Conservation (phyloP, 2,888 invertebrate species). For the Tyria jacobaeae region DNA sequence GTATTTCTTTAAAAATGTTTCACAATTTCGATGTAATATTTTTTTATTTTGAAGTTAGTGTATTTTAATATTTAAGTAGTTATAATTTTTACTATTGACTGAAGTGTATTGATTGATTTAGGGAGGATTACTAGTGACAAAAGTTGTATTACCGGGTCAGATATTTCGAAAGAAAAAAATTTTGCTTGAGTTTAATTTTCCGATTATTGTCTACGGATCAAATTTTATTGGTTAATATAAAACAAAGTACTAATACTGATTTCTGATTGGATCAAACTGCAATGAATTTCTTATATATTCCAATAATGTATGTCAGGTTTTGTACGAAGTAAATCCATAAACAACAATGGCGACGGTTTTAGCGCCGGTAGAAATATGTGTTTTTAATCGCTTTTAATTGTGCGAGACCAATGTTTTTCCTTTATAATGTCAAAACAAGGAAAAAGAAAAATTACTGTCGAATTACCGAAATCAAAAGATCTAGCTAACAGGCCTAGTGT, state of each 20-base stretch:
- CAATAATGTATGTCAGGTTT: neutral
- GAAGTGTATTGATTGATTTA: neutral
- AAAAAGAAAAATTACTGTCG: slow-evolving; percentile 92
- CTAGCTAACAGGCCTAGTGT: slow-evolving; percentile 91
- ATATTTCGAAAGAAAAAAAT: neutral
- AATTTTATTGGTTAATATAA: neutral
- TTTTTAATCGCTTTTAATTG: slow-evolving; percentile 58
- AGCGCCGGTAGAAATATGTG: slow-evolving; percentile 55
- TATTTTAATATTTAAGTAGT: too few relatives aligned
- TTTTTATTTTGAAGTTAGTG: too few relatives aligned
- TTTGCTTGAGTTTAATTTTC: neutral
- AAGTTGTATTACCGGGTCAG: neutral
- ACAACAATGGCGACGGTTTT: slow-evolving; percentile 59
- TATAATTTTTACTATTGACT: too few relatives aligned
- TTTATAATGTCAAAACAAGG: slow-evolving; percentile 88
- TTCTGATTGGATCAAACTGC: neutral
- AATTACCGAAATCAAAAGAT: slow-evolving; percentile 90
- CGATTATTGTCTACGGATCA: neutral
- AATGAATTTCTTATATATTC: neutral
- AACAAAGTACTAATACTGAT: neutral
- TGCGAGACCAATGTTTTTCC: slow-evolving; percentile 80
- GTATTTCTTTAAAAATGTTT: too few relatives aligned
- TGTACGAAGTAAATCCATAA: slow-evolving; percentile 17
- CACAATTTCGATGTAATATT: too few relatives aligned
- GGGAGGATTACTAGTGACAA: neutral